Percentiles rank a stretch among this genome's conserved stretches.
Evolutionary conservation across 2,113 vertebrate genomes (phyloP).

Genomic region (Alouatta palliata): DNA sequence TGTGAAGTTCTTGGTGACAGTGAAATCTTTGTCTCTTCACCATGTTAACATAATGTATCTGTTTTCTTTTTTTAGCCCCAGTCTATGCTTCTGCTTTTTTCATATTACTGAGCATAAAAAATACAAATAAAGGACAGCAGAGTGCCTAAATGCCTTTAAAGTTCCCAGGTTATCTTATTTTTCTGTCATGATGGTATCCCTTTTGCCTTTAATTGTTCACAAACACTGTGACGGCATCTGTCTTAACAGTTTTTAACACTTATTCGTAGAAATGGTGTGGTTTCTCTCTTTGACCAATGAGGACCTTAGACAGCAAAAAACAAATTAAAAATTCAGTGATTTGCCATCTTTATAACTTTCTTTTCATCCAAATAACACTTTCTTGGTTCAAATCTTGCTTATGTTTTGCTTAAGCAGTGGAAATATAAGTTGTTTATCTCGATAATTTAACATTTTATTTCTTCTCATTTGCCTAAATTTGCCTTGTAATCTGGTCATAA

Average conservation of each 20-base stretch:
- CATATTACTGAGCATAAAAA: not conserved
- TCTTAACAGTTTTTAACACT: not conserved
- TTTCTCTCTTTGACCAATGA: not conserved
- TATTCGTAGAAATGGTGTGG: not conserved
- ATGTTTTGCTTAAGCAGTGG: not conserved
- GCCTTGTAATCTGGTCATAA: not conserved
- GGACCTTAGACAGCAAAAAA: not conserved
- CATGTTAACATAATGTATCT: not conserved
- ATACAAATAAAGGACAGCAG: not conserved
- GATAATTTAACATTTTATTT: not conserved
- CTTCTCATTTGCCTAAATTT: slow-evolving; percentile 28
- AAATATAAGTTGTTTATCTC: slow-evolving; percentile 18
- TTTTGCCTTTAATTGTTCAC: slow-evolving; percentile 11
- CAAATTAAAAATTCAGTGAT: not conserved
- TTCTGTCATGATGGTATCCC: not conserved
- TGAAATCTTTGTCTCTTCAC: not conserved
- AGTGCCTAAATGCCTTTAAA: not conserved
- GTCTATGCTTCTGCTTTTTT: not conserved
- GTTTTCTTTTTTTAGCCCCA: not conserved
- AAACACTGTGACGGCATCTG: not conserved
- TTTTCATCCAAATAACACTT: not conserved
- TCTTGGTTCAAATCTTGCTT: not conserved
- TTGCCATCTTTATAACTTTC: not conserved
- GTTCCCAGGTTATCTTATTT: not conserved
- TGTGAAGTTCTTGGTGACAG: not conserved